Percentiles rank a stretch among this genome's conserved stretches.
Conservation (phyloP, 2,113 vertebrate species). For the Corvus moneduloides region DNA sequence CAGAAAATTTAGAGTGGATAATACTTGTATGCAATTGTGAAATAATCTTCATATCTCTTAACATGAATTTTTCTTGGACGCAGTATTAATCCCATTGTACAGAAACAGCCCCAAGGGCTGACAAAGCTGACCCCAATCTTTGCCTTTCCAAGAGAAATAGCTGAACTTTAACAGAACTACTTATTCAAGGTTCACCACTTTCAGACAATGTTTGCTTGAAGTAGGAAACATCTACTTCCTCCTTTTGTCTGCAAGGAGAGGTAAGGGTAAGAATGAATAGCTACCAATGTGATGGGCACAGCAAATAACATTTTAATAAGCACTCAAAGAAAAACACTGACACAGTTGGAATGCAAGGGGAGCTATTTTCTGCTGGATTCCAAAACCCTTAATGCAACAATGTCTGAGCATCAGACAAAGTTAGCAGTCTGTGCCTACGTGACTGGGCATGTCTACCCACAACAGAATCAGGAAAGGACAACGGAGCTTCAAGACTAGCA, state of each 20-base stretch:
- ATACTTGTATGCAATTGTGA: not conserved
- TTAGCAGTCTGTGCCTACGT: not conserved
- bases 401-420: not conserved
- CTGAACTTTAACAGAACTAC: not conserved
- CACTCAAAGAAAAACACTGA: not conserved
- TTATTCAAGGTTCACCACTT: not conserved
- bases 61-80: not conserved
- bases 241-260: not conserved
- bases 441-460: not conserved
- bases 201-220: not conserved
- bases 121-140: not conserved
- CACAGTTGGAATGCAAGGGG: not conserved
- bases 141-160: not conserved
- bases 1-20: not conserved
- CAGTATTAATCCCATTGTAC: not conserved
- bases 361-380: not conserved
- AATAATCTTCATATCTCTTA: not conserved
- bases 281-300: not conserved
- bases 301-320: not conserved
- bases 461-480: not conserved
- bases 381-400: not conserved
- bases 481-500: not conserved
- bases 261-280: not conserved
- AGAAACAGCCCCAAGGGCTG: not conserved
- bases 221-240: not conserved